A percentile compares a stretch with the other conserved stretches of the same genome.
Conservation (phyloP, 2,113 vertebrate genomes). For the Isurus oxyrinchus region DNA sequence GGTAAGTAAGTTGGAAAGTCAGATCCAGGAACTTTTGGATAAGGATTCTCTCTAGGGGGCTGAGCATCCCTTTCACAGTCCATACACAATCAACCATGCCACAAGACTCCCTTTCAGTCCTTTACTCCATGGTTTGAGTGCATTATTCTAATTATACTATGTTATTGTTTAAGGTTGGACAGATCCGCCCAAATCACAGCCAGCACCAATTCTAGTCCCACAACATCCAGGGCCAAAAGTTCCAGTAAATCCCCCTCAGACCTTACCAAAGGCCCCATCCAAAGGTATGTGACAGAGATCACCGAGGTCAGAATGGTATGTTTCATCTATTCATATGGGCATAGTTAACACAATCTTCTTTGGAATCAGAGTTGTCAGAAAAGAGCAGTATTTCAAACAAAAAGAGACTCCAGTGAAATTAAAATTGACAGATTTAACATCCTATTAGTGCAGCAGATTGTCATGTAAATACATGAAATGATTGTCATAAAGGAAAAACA, state of each 20-base stretch:
- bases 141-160: constrained; percentile 3
- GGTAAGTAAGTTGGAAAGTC: not conserved
- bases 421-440: not conserved
- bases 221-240: constrained; percentile 40
- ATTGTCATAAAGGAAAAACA: not conserved
- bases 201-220: constrained; percentile 54
- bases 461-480: not conserved
- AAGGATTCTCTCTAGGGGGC: not conserved
- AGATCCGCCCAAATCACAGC: constrained; percentile 61
- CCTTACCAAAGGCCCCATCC: constrained; percentile 47
- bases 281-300: constrained; percentile 49
- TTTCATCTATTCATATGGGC: not conserved
- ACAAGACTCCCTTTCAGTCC: not conserved
- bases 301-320: not conserved
- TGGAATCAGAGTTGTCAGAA: not conserved
- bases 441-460: not conserved
- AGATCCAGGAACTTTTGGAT: not conserved
- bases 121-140: constrained; percentile 36
- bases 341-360: not conserved
- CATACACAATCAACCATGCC: not conserved
- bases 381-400: not conserved
- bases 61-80: not conserved
- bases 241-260: constrained; percentile 52
- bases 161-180: constrained; percentile 57
- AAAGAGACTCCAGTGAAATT: not conserved